Conservation (phyloP, 1,140 invertebrate genomes). For the Diploscapter pachys region DNA sequence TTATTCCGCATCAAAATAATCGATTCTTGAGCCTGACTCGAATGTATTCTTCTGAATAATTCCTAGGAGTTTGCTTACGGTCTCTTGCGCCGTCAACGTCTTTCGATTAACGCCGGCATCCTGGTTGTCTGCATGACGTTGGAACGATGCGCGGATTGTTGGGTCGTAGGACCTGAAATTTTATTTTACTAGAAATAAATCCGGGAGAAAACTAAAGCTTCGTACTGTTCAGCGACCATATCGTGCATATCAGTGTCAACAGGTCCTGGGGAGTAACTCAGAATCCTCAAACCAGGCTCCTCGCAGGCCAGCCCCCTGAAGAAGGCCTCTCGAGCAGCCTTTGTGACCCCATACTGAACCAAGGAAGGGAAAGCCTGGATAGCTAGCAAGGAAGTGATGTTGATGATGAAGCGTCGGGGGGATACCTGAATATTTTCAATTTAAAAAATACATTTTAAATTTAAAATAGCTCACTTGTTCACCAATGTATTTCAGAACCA, state of each 20-base stretch:
- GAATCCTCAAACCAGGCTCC: constrained; percentile 71
- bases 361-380: constrained; percentile 75
- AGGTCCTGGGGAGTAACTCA: constrained; percentile 90
- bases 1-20: constrained; percentile 72
- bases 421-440: no score
- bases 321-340: constrained; percentile 84
- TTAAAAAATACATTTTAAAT: no score
- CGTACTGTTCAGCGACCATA: constrained; percentile 65
- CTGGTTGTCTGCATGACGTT: background rate
- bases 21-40: constrained; percentile 77
- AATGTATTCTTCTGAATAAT: constrained; percentile 67
- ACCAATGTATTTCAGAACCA: no score
- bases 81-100: constrained; percentile 73
- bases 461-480: no score
- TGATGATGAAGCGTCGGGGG: constrained; percentile 67
- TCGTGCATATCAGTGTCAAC: constrained; percentile 84
- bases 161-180: constrained; percentile 66
- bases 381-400: constrained; percentile 80
- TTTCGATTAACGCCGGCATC: constrained; percentile 60
- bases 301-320: constrained; percentile 79
- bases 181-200: constrained; percentile 64
- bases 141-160: constrained; percentile 39
- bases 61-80: constrained; percentile 71
- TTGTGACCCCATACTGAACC: constrained; percentile 63
- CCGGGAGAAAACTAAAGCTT: constrained; percentile 50